Base-by-base conservation (phyloP, 2,888 invertebrate species). In the Anoplius nigerrimus region DNA sequence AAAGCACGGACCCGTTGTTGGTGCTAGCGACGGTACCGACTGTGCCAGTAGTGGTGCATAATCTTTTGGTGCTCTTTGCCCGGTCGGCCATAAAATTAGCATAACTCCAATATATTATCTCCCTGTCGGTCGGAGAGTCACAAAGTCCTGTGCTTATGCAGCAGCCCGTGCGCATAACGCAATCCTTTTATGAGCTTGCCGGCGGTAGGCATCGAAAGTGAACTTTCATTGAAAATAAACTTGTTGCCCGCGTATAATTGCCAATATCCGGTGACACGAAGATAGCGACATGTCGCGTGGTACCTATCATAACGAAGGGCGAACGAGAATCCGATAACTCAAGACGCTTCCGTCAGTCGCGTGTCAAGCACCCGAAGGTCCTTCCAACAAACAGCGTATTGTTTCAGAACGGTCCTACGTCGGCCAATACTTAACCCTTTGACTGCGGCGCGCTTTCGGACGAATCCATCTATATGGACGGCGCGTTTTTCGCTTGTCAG, bases 51-150 rank as follows among this genome's bases (percentile, higher is more conserved):
- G 34, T 34, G 34, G 34, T 6, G 34, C 34, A 11, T 62, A 52
- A 56, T 56, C 46, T 60, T 66, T 59, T 54, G 55, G 68, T 56
- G 52, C 78, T 70, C 72, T 65, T 67, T 52, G 72, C 72, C 77
- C 57, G 69, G 59, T 66, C 72, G 71, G 71, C 76, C 78, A 77
- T 81, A 80, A 82, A 83, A 84, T 85, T 85, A 83, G 80, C 83
- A 83, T 84, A 85, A 83, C 80, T 81, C 66, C 74, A 75, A 83
- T 80, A 81, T 80, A 77, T 82, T 82, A 80, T 80, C 74, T 66
- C 62, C 60, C 52, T 57, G 71, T 57, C 66, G 65, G 68, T 62
- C 55, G 58, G 48, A 66, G 51, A 69, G 62, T 63, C 68, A 63
- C 72, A 62, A 69, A 68, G 58, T 73, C 59, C 59, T 43, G 60